phyloP scores from a whole-genome alignment of 2,888 invertebrate genomes.

The Pomacea canaliculata region DNA sequence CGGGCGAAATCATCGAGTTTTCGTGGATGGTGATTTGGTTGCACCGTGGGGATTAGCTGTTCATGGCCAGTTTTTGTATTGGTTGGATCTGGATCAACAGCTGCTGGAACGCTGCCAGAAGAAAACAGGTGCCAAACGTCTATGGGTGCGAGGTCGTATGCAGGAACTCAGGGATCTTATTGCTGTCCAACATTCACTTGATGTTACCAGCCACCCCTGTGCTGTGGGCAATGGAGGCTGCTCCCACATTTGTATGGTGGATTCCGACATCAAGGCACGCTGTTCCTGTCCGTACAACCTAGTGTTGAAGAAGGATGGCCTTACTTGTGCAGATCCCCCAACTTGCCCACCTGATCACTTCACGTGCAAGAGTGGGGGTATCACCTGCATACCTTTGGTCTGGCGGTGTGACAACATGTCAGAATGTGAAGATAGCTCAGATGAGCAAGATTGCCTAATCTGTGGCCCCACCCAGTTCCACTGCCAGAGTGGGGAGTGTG shows the following conservation, averaged over 20 bases:
- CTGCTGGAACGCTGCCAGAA: conserved; percentile 80
- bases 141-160: conserved; percentile 74
- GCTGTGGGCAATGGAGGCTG: conserved; percentile 79
- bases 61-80: conserved; percentile 76
- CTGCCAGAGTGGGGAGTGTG: conserved; percentile 55
- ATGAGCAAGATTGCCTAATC: conserved; percentile 63
- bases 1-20: conserved; percentile 73
- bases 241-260: conserved; percentile 91
- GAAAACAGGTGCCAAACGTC: conserved; percentile 77
- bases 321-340: conserved; percentile 74
- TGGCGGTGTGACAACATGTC: conserved; percentile 94
- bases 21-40: conserved; percentile 73
- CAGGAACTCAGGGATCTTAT: conserved; percentile 79
- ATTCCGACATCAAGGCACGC: conserved; percentile 52
- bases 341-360: conserved; percentile 77
- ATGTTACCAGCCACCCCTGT: conserved; percentile 60
- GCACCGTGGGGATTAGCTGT: conserved; percentile 81
- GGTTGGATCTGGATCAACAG: conserved; percentile 81
- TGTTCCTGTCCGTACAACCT: conserved; percentile 86
- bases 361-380: conserved; percentile 90
- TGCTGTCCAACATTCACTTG: conserved; percentile 60
- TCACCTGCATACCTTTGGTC: conserved; percentile 89
- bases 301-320: conserved; percentile 72
- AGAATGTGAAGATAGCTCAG: conserved; percentile 68
- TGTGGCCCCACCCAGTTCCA: conserved; percentile 63